Evolutionary conservation across 1,140 invertebrate genomes (phyloP).

Genomic region (Eumeta japonica): DNA sequence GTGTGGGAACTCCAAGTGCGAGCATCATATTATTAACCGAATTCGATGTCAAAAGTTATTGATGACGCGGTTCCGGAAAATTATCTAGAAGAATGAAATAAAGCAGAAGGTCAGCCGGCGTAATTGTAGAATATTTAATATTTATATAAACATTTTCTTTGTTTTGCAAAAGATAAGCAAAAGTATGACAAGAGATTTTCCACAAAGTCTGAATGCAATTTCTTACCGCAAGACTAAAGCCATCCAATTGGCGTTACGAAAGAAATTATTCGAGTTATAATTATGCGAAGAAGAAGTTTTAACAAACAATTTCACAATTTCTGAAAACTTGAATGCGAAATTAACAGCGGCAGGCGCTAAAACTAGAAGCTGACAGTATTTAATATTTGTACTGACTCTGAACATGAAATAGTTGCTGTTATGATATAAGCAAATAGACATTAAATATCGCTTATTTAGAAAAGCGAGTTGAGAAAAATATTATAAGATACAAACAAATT

Average conservation of each 20-base stretch:
- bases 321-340: conserved; percentile 37
- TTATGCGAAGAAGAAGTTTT: conserved; percentile 27
- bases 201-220: conserved; percentile 29
- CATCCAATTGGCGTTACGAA: conserved; percentile 30
- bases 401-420: too few relatives aligned
- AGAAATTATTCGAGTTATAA: conserved; percentile 33
- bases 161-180: conserved; percentile 26
- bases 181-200: conserved; percentile 25
- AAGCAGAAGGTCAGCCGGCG: conserved; percentile 26
- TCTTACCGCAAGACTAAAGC: conserved; percentile 41
- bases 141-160: conserved; percentile 31
- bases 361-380: too few relatives aligned
- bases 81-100: conserved; percentile 25
- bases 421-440: too few relatives aligned
- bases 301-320: conserved; percentile 32
- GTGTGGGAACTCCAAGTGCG: conserved; percentile 25
- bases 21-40: conserved; percentile 20
- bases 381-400: too few relatives aligned
- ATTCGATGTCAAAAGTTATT: conserved; percentile 18
- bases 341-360: conserved; percentile 33
- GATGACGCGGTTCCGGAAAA: too few relatives aligned
- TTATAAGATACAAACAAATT: too few relatives aligned
- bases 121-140: conserved; percentile 32
- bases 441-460: too few relatives aligned
- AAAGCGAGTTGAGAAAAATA: too few relatives aligned